Evolutionary conservation across 2,888 invertebrate species (phyloP), one percentile per base, ranked within the genome.

Genomic region (Pheosia gnoma): DNA sequence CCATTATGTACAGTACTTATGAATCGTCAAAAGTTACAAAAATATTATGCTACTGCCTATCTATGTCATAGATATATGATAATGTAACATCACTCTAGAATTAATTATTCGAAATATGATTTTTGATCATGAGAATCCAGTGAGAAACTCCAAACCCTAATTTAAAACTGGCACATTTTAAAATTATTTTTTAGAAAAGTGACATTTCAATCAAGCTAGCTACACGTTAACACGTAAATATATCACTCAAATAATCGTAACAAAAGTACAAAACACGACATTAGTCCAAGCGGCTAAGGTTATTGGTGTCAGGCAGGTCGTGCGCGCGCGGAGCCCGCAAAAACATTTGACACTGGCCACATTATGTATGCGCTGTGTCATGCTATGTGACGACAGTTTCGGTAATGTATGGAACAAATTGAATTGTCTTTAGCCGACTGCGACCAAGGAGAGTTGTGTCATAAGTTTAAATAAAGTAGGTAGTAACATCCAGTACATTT

Each of bases 301-400:
- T 69, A 73, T 65, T 74, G 55, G 62, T 75, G 81, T 81, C 81
- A 77, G 25, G 36, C 60, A 66, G 81, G 80, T 80, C 77, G 62
- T 61, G 66, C 66, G 68, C 67, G 60, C 54, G 60, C 65, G 69
- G 64, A 67, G 60, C 63, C 62, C 61, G 62, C 58, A 74, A 72
- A 74, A 75, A 77, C 67, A 58, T 61, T 64, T 52, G 51, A 60
- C 68, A 68, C 62, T 61, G 59, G 55, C 55, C 55, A 55, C 55
- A 36, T 67, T 58, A 57, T 55, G 57, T 63, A 39, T 53, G 6
- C 38, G 47, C 25, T 59, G 47, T 7, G 59, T 60, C 65, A 61
- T 65, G 25, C 11, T 25, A 10, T 7, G 37, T 36, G 10, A 25
- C 39, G 37, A 37, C 55, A 49, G 56, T 60, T 63, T 60, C 38